Evolutionary conservation across 2,113 vertebrate genomes (phyloP).

Genomic region (Sciurus niger): DNA sequence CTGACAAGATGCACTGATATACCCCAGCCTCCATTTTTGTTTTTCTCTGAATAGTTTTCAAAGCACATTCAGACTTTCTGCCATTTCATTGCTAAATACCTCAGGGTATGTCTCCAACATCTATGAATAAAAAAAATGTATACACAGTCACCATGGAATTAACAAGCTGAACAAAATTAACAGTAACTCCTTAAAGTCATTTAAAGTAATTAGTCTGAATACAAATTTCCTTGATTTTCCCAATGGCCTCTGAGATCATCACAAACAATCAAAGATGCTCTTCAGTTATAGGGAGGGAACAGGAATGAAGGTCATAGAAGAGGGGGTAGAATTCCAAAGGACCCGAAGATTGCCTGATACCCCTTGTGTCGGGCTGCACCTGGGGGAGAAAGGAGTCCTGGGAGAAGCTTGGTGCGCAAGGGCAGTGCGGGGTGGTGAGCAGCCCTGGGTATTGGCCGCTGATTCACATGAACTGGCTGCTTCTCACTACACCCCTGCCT

Average conservation of each 20-base stretch:
- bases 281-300: background rate
- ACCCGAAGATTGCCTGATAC: background rate
- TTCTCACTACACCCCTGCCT: background rate
- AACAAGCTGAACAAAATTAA: constrained; percentile 2
- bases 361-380: background rate
- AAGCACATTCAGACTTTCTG: background rate
- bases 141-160: background rate
- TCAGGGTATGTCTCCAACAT: background rate
- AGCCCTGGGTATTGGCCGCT: too few species aligned
- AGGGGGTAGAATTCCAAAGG: background rate
- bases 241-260: background rate
- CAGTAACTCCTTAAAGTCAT: background rate
- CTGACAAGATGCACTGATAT: background rate
- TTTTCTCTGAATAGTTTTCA: background rate
- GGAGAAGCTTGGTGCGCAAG: background rate
- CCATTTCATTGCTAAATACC: background rate
- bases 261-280: background rate
- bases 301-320: rapidly evolving
- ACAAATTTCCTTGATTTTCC: background rate
- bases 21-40: rapidly evolving
- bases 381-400: background rate
- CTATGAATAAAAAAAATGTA: background rate
- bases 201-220: background rate
- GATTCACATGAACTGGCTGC: background rate
- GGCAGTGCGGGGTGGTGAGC: background rate